Evolutionary conservation across 1,140 invertebrate genomes (phyloP).

Genomic region (Drosophila santomea): DNA sequence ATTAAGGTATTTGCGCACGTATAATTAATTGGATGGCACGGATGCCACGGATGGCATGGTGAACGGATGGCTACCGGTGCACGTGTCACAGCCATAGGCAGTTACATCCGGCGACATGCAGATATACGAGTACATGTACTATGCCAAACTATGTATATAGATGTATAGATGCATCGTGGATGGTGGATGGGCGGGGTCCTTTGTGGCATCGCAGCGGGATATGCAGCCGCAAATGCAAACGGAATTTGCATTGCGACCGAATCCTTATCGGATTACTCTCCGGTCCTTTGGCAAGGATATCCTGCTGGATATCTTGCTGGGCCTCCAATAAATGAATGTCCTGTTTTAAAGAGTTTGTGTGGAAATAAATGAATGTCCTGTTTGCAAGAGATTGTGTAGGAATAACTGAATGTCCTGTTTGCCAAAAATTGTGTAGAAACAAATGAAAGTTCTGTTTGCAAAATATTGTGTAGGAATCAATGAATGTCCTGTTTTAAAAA

Average conservation of each 20-base stretch:
- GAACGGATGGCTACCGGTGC: conserved; percentile 49
- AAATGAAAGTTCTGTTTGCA: no score
- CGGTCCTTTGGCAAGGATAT: background rate
- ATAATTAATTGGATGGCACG: conserved; percentile 80
- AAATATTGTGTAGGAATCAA: no score
- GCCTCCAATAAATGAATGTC: no score
- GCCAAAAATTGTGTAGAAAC: no score
- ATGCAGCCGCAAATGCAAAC: conserved; percentile 15
- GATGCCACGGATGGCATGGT: conserved; percentile 14
- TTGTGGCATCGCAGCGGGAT: conserved; percentile 21
- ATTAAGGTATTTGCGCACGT: conserved; percentile 83
- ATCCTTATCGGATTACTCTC: conserved; percentile 11
- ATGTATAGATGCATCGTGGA: background rate
- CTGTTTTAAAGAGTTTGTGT: no score
- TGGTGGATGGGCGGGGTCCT: background rate
- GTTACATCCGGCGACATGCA: conserved; percentile 1
- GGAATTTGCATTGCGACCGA: conserved; percentile 13
- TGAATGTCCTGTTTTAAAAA: no score
- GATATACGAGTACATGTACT: background rate
- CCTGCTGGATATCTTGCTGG: background rate
- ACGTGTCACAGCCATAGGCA: conserved; percentile 38
- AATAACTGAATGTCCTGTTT: no score
- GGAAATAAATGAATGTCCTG: no score
- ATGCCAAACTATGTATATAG: background rate
- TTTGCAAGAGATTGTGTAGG: no score